A percentile compares a stretch with the other conserved stretches of the same genome.
phyloP scores from a whole-genome alignment of 53 echinoderm and acorn worm genomes.

The Mesocentrotus franciscanus region DNA sequence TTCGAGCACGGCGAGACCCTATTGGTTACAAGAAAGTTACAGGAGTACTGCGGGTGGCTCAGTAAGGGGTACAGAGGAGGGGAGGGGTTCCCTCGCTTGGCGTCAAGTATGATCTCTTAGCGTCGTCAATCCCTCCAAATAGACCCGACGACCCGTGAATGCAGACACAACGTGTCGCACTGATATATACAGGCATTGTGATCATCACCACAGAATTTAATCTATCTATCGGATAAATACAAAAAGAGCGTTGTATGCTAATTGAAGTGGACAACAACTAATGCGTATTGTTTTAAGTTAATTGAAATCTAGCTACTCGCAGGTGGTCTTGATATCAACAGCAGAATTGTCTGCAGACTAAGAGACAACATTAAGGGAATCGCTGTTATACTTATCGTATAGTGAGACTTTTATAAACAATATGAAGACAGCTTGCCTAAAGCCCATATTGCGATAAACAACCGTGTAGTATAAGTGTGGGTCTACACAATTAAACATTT shows the following conservation, averaged over 20 bases:
- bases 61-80: background rate
- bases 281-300: slow-evolving; percentile 6
- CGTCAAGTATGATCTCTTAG: background rate
- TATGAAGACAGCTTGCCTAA: background rate
- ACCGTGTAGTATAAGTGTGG: too few relatives aligned
- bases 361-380: background rate
- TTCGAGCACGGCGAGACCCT: background rate
- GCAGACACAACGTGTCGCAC: background rate
- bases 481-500: too few relatives aligned
- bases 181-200: background rate
- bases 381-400: too few relatives aligned
- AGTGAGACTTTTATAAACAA: background rate
- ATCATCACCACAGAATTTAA: background rate
- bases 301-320: background rate
- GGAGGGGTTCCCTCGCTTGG: background rate
- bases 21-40: slow-evolving; percentile 17
- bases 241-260: slow-evolving; percentile 13
- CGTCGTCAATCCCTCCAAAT: background rate
- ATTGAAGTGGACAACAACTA: background rate
- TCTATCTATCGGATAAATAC: background rate
- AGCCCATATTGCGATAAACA: too few relatives aligned
- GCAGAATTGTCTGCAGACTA: background rate
- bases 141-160: background rate
- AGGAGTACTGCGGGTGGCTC: background rate
- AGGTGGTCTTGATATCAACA: background rate